Conservation (phyloP, 2,797 vertebrate genomes). For the Acanthiza pusilla region DNA sequence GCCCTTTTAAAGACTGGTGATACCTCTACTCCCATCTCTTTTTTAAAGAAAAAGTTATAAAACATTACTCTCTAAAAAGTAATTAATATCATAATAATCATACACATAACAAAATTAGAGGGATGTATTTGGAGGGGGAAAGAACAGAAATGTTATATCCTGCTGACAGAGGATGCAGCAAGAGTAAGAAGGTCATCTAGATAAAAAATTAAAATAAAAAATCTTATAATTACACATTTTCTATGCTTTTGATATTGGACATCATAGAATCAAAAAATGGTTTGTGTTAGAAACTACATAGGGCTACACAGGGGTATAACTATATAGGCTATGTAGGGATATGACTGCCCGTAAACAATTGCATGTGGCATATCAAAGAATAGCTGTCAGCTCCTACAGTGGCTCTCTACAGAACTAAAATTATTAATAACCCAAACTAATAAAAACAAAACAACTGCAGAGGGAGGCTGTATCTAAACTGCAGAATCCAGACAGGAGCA, state of each 20-base stretch:
- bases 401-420: neutral
- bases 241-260: neutral
- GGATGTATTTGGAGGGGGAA: neutral
- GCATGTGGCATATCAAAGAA: neutral
- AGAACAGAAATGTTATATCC: neutral
- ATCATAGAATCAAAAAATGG: neutral
- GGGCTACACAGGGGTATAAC: neutral
- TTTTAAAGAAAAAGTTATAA: neutral
- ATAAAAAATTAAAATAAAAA: neutral
- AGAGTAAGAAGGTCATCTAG: neutral
- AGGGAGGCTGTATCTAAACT: neutral
- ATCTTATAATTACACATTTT: neutral
- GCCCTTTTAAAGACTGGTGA: neutral
- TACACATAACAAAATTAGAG: neutral
- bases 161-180: neutral
- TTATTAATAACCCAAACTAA: neutral
- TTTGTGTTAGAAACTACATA: neutral
- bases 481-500: neutral
- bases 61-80: neutral
- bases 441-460: neutral
- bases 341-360: neutral
- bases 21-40: neutral
- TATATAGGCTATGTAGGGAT: neutral
- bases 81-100: neutral
- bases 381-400: neutral